phyloP scores from a whole-genome alignment of 2,888 invertebrate genomes.

The Homarus gammarus region DNA sequence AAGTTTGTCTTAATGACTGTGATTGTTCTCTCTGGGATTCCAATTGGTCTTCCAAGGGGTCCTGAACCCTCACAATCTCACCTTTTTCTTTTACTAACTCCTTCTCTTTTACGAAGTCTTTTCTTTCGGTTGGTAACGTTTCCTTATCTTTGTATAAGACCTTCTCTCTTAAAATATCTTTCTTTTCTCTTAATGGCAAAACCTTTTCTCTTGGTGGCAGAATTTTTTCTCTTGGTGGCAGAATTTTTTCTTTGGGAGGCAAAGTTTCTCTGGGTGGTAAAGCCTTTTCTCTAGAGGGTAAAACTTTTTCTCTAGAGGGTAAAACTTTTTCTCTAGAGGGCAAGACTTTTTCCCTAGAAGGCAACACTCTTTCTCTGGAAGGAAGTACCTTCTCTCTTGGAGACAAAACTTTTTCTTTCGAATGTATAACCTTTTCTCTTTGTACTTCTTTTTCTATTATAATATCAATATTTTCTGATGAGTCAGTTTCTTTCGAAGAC shows the following conservation, averaged over 20 bases:
- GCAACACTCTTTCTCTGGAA: conserved; percentile 14
- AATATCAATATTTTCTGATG: conserved; percentile 13
- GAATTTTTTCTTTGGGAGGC: conserved; percentile 18
- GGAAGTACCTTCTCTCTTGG: conserved; percentile 23
- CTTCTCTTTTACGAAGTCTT: neutral
- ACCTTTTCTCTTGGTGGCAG: conserved; percentile 37
- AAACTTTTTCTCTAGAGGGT: neutral
- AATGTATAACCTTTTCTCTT: neutral
- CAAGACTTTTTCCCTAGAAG: conserved; percentile 10
- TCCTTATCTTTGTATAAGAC: conserved; percentile 4
- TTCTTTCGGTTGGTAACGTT: neutral
- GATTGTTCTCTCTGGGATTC: neutral
- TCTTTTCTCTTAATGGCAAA: conserved; percentile 31
- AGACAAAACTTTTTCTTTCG: neutral
- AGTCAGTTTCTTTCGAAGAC: neutral
- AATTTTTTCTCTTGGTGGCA: conserved; percentile 10
- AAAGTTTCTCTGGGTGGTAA: neutral
- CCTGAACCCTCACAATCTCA: conserved; percentile 1
- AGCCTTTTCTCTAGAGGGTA: neutral
- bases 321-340: neutral
- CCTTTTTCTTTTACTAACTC: conserved; percentile 11
- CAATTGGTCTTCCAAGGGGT: neutral
- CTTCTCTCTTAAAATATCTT: neutral
- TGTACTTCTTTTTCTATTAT: conserved; percentile 34
- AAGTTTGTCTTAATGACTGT: neutral